phyloP scores from a whole-genome alignment of 2,113 vertebrate species.

The Neomonachus schauinslandi region DNA sequence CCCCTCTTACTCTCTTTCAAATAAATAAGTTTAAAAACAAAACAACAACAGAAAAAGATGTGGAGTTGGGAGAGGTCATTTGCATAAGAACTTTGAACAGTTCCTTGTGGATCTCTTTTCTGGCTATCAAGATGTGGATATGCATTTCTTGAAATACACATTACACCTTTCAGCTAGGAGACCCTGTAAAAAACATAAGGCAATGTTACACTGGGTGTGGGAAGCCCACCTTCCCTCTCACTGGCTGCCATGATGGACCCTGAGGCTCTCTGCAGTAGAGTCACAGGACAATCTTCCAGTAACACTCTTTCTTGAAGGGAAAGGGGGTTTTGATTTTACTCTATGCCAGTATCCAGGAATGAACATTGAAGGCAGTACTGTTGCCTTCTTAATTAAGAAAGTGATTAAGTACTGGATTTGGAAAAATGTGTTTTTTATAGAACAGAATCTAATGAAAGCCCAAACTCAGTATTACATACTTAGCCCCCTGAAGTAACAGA shows the following conservation, averaged over 20 bases:
- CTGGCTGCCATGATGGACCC: background rate
- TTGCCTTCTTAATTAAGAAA: background rate
- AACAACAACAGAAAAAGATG: background rate
- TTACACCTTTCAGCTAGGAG: background rate
- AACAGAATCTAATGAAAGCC: background rate
- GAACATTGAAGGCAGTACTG: background rate
- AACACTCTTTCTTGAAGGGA: background rate
- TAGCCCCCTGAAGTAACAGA: background rate
- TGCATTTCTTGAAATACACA: background rate
- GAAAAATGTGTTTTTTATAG: background rate
- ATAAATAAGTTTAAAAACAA: background rate
- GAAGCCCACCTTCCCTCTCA: background rate
- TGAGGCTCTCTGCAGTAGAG: background rate
- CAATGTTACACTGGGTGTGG: background rate
- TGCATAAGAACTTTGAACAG: background rate
- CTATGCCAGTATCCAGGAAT: background rate
- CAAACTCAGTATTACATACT: background rate
- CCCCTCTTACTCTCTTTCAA: background rate
- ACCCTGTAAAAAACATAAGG: background rate
- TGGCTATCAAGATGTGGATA: background rate
- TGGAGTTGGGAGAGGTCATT: background rate
- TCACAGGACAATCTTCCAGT: background rate
- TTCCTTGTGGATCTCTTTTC: background rate
- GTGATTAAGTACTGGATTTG: background rate
- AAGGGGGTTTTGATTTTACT: background rate